phyloP scores from a whole-genome alignment of 1,140 invertebrate species.

The Drosophila kurseongensis region DNA sequence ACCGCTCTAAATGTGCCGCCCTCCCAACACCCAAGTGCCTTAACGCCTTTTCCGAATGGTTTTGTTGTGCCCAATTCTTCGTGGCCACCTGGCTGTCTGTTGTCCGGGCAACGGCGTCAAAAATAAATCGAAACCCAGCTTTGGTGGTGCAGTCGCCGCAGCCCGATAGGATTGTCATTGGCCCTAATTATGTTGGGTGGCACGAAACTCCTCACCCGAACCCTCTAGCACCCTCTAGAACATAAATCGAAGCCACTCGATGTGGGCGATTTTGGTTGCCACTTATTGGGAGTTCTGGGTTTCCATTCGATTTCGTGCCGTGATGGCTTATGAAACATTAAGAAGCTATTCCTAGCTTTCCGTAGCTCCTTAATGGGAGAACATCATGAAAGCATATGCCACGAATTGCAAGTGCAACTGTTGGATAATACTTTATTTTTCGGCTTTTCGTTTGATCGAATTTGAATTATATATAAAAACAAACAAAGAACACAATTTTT shows the following conservation, averaged over 20 bases:
- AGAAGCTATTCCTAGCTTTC: constrained; percentile 24
- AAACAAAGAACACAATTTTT: not conserved
- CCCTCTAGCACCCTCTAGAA: not conserved
- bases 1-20: not conserved
- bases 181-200: constrained; percentile 46
- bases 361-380: constrained; percentile 14
- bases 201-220: not conserved
- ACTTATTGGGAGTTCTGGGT: constrained; percentile 3
- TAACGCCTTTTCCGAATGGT: constrained; percentile 16
- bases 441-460: no score
- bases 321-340: constrained; percentile 33
- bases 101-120: constrained; percentile 33
- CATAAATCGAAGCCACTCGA: constrained; percentile 25
- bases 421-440: no score
- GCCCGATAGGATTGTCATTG: constrained; percentile 32
- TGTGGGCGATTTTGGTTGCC: constrained; percentile 14
- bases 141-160: constrained; percentile 28
- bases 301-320: constrained; percentile 28
- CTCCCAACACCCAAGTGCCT: constrained; percentile 5
- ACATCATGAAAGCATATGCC: constrained; percentile 27
- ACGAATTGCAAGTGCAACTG: not conserved
- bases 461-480: not conserved
- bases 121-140: constrained; percentile 41
- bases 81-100: constrained; percentile 30
- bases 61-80: constrained; percentile 36